Evolutionary conservation across 2,113 vertebrate species (phyloP).

Genomic region (Octodon degus): DNA sequence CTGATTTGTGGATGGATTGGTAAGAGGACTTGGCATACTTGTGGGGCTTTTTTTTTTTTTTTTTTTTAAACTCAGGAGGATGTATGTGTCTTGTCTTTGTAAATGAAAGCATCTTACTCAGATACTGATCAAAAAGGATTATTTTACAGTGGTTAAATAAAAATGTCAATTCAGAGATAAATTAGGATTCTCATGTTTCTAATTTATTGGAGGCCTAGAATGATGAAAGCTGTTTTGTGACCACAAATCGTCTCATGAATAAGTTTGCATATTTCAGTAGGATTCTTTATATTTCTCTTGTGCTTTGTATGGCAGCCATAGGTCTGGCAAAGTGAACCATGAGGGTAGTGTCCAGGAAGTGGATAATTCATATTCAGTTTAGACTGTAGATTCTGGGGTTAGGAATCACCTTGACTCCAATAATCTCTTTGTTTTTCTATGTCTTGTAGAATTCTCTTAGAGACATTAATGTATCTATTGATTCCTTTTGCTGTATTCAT

Average conservation of each 20-base stretch:
- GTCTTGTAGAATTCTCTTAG: not conserved
- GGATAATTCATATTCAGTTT: not conserved
- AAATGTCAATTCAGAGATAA: not conserved
- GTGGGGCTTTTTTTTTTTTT: conserved; percentile 54
- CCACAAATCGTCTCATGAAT: not conserved
- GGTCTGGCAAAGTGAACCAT: not conserved
- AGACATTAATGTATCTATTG: not conserved
- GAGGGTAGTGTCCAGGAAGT: not conserved
- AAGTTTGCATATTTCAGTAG: not conserved
- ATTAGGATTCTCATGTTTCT: not conserved
- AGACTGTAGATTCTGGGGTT: not conserved
- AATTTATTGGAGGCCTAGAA: not conserved
- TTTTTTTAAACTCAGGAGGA: conserved; percentile 28
- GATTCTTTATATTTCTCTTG: conserved; percentile 13
- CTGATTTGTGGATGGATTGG: conserved; percentile 3
- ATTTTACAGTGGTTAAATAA: not conserved
- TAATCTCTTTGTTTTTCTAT: not conserved
- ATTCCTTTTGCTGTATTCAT: not conserved
- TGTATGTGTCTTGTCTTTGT: not conserved
- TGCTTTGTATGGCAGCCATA: not conserved
- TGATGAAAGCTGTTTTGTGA: not conserved
- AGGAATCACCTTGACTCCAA: not conserved
- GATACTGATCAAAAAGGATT: not conserved
- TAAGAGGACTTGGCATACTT: not conserved
- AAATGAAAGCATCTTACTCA: conserved; percentile 4